Base-by-base conservation (phyloP, 92 coral and sea anemone species). In the Actinostola sp. region DNA sequence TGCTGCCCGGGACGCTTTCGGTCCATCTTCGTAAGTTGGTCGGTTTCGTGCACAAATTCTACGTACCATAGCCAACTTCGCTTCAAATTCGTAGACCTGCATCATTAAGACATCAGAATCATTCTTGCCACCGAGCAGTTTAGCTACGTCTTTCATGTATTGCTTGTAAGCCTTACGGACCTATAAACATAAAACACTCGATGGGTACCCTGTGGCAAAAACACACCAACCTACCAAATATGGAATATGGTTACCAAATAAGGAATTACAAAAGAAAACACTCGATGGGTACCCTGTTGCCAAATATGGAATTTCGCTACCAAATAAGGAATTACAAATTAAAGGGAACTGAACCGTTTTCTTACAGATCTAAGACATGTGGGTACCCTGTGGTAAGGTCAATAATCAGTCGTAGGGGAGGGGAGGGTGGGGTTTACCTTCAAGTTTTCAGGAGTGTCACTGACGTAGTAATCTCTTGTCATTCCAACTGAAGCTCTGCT, bases 91-190 rank as follows among this genome's bases (percentile, higher is more conserved):
- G 41, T 84, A 89, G n/a, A 89, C 88, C 4, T 65, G 58, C 78
- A 66, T 72, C 93, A 89, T 89, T 44, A 73, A 43, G 11, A 48
- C 20, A 2, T 75, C 78, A 7, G 65, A 34, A 27, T 54, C 62
- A 11, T 9, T 8, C 11, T 72, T 74, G 19, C 63, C 81, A n/a
- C 90, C 89, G 25, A 89, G 87, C 9, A 89, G 76, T 27, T 61
- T 61, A 6, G 90, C 89, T 9, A 89, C 58, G 36, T 81, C 78
- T 50, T 58, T 89, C 93, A 89, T 89, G 81, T 84, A 89, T 26
- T 79, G 61, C 41, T 89, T 70, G 59, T 89, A 89, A 13, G 93
- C 93, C 12, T 70, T 15, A n/a, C 72, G 71, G 13, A 75, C 65
- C 81, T 75, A n/a, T 24, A 16, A n/a, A 51, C 12, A 17, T 12